Percentiles rank a stretch among this genome's conserved stretches.
These are phyloP conservation scores for Trissolcus brochymenae DNA, from an alignment of 2,888 invertebrate species.

Conservation along the genomic window DNA sequence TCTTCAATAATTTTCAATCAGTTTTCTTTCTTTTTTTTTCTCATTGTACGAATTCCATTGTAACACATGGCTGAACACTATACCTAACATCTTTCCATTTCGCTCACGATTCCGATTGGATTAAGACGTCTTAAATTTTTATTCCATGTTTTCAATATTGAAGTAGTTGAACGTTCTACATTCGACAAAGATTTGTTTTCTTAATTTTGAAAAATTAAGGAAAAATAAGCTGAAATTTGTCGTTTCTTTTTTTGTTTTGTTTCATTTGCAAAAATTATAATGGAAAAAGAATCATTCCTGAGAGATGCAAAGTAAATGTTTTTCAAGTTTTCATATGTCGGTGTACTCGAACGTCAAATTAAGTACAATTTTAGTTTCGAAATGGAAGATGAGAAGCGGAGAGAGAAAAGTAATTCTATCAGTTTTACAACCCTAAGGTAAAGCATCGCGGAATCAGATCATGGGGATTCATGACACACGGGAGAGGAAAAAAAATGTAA, in stretches of 20 bases:
- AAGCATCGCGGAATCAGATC: not conserved
- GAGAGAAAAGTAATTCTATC: not conserved
- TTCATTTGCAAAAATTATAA: too few species aligned
- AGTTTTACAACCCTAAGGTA: constrained; percentile 1
- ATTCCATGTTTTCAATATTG: too few species aligned
- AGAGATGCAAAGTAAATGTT: too few species aligned
- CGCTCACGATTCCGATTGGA: not conserved
- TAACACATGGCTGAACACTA: not conserved
- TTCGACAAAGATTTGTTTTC: too few species aligned
- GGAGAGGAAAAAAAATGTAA: not conserved
- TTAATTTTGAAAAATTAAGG: too few species aligned
- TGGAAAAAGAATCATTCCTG: too few species aligned
- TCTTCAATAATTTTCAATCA: constrained; percentile 5
- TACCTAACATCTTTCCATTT: not conserved
- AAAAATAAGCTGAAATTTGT: too few species aligned
- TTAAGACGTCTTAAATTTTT: too few species aligned
- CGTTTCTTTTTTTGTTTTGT: too few species aligned
- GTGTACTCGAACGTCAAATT: not conserved
- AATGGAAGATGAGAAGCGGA: not conserved
- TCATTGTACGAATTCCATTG: too few species aligned
- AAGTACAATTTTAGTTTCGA: not conserved
- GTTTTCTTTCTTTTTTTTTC: not conserved
- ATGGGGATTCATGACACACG: constrained; percentile 2
- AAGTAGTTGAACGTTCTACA: too few species aligned
- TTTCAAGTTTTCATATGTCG: not conserved